Evolutionary conservation across 2,113 vertebrate species (phyloP), one percentile per base, ranked within the genome.

Genomic region (Oceanites oceanicus): DNA sequence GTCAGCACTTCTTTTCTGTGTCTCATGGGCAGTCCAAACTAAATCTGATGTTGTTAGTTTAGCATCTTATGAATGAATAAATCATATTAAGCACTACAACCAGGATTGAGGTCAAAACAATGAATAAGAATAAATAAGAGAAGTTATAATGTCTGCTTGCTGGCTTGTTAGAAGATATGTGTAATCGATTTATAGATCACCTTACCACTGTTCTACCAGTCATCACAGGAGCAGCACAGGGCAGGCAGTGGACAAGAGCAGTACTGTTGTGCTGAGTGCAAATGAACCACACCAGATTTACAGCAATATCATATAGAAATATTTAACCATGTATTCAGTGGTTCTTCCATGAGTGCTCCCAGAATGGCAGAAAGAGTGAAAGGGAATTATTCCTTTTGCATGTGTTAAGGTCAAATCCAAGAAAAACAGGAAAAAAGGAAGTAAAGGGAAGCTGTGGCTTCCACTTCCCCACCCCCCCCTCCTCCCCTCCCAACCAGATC

Each of bases 61-160:
- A 92, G 53, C 61, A 84, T 36, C 56, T 86, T 89, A 95, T 68
- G 92, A 95, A 93, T 95, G 95, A 94, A 96, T 94, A 90, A 92
- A 59, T 90, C 78, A 67, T 71, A 95, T 71, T 72, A 94, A 94
- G 52, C 34, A 15, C 68, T 7, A 53, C 45, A 89, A 81, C n/a
- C 68, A 85, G 65, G 49, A 94, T 1, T 81, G 68, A 91, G 86
- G 92, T 94, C 76, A 86, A 87, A 95, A 91, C 63, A 88, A 59
- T 74, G 68, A 93, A 86, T 62, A 62, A 44, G 66, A 90, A 85
- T 76, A 92, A 88, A 79, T 59, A 81, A 61, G 29, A 90, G 34
- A 72, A 92, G 21, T 27, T 81, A 27, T 11, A 65, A 61, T 34
- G 40, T 40, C 50, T 92, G 32, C 38, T 88, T 45, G 42, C 59